phyloP scores from a whole-genome alignment of 2,888 invertebrate species.

The Ethmia dodecea region DNA sequence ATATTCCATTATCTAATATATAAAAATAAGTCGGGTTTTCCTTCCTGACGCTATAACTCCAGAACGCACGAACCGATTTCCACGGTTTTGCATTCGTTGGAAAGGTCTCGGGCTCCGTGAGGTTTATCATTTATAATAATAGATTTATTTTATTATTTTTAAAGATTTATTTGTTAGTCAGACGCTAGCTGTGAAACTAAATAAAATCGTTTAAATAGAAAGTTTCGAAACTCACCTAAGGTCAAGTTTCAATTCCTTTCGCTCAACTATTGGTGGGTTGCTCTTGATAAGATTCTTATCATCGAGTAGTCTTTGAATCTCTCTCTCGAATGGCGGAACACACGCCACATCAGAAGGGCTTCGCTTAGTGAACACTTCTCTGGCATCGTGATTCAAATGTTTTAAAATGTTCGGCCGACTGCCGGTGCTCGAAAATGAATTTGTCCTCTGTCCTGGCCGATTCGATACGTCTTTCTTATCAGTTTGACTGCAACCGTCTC shows the following conservation, averaged over 20 bases:
- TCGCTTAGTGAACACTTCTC: conserved; percentile 64
- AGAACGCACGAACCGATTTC: no score
- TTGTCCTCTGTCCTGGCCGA: conserved; percentile 54
- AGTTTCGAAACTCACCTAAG: no score
- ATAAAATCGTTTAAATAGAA: not conserved
- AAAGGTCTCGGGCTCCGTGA: no score
- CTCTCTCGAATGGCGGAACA: conserved; percentile 85
- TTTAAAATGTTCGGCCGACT: conserved; percentile 71
- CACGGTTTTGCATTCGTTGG: no score
- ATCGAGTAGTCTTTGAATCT: conserved; percentile 87
- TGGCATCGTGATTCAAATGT: conserved; percentile 70
- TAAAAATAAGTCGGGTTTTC: no score
- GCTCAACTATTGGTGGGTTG: conserved; percentile 78
- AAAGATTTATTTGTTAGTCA: not conserved
- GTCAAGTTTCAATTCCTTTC: conserved; percentile 80
- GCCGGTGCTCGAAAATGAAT: conserved; percentile 73
- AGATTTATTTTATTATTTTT: no score
- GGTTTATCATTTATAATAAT: no score
- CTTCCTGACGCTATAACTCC: no score
- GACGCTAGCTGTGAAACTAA: no score
- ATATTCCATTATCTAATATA: no score
- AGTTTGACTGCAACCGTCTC: conserved; percentile 81
- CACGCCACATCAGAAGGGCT: conserved; percentile 71
- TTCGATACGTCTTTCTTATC: conserved; percentile 79
- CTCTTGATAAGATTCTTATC: conserved; percentile 82